Evolutionary conservation across 2,888 invertebrate genomes (phyloP).

Genomic region (Sphinx pinastri): DNA sequence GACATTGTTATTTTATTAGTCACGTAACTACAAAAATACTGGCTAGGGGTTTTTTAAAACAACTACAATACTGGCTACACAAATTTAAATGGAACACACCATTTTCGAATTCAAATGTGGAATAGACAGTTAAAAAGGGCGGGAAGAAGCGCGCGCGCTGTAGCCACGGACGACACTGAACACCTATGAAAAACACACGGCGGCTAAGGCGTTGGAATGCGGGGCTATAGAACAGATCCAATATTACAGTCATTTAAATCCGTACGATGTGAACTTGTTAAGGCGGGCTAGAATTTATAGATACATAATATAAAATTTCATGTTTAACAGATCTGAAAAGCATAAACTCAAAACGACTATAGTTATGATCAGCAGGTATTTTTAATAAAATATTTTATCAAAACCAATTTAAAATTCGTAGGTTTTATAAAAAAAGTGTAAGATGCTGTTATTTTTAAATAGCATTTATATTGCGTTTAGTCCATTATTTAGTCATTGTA

Average conservation of each 20-base stretch:
- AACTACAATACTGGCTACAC: slow-evolving; percentile 27
- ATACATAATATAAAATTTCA: not conserved
- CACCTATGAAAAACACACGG: slow-evolving; percentile 53
- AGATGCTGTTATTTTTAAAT: no score
- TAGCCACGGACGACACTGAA: slow-evolving; percentile 61
- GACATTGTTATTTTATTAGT: not conserved
- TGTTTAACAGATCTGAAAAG: no score
- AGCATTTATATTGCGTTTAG: no score
- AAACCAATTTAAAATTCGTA: no score
- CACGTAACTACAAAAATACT: slow-evolving; percentile 2
- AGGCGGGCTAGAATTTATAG: slow-evolving; percentile 27
- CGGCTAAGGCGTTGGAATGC: slow-evolving; percentile 53
- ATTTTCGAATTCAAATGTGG: slow-evolving; percentile 53
- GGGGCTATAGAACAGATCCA: slow-evolving; percentile 32
- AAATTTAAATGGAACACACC: slow-evolving; percentile 54
- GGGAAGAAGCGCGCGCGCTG: slow-evolving; percentile 60
- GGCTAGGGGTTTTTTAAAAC: slow-evolving; percentile 28
- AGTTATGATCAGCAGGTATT: no score
- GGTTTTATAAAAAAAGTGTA: no score
- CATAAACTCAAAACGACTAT: no score
- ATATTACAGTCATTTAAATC: slow-evolving; percentile 16
- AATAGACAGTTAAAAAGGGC: slow-evolving; percentile 44
- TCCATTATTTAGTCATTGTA: no score
- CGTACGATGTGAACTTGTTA: slow-evolving; percentile 31
- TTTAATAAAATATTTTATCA: no score